phyloP scores from a whole-genome alignment of 2,888 invertebrate species.

The Herminia tarsipennalis region DNA sequence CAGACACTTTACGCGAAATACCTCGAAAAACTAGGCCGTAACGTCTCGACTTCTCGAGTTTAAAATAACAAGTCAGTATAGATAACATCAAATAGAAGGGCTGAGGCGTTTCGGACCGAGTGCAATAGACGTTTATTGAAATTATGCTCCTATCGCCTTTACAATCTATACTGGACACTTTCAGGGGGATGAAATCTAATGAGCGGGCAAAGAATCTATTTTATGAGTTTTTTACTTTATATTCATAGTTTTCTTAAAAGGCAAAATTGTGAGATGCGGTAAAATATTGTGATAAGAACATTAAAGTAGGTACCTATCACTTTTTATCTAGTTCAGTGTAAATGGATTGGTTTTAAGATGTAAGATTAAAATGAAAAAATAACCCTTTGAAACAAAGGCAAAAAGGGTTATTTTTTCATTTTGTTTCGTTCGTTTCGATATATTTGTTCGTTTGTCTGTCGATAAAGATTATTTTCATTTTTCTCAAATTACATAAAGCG shows the following conservation, averaged over 20 bases:
- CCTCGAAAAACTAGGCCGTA: slow-evolving; percentile 9
- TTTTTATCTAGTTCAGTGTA: too few relatives aligned
- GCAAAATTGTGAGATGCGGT: too few relatives aligned
- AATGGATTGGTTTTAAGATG: too few relatives aligned
- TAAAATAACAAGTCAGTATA: slow-evolving; percentile 8
- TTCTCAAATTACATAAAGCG: too few relatives aligned
- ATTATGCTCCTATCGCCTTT: slow-evolving; percentile 64
- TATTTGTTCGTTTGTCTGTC: too few relatives aligned
- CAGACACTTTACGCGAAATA: slow-evolving; percentile 1
- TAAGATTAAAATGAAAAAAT: too few relatives aligned
- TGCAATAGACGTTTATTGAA: slow-evolving; percentile 71
- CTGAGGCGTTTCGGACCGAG: slow-evolving; percentile 23
- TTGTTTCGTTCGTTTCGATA: too few relatives aligned
- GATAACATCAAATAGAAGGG: slow-evolving; percentile 38
- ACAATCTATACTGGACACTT: slow-evolving; percentile 59
- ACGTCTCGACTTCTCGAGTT: slow-evolving; percentile 6
- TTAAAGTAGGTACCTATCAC: too few relatives aligned
- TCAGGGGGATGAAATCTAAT: slow-evolving; percentile 57
- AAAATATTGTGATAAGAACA: too few relatives aligned
- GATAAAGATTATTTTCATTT: too few relatives aligned
- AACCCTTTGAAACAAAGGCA: too few relatives aligned
- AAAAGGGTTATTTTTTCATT: too few relatives aligned
- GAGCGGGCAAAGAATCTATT: slow-evolving; percentile 41
- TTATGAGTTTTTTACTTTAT: slow-evolving; percentile 35
- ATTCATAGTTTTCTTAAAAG: slow-evolving; percentile 25